phyloP scores from a whole-genome alignment of 2,888 invertebrate species.

The Rotaria macrura region DNA sequence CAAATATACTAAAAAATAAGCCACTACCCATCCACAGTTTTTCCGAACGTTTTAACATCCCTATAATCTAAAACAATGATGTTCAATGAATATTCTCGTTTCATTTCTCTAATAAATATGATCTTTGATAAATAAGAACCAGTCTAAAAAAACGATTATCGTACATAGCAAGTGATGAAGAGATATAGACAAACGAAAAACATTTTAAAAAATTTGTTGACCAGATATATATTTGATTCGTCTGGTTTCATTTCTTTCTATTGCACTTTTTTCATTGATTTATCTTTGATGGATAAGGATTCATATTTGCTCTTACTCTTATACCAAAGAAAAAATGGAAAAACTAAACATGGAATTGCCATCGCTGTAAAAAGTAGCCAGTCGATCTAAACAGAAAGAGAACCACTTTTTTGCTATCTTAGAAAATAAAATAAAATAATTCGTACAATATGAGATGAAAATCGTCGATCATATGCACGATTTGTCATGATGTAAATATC shows the following conservation, averaged over 20 bases:
- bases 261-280: not conserved
- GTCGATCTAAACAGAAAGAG: constrained; percentile 23
- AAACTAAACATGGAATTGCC: constrained; percentile 29
- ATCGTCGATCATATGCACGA: constrained; percentile 30
- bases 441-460: constrained; percentile 31
- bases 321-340: constrained; percentile 31
- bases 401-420: not conserved
- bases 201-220: not conserved
- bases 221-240: too few species aligned
- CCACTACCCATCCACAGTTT: constrained; percentile 31
- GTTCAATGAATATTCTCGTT: not conserved
- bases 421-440: not conserved
- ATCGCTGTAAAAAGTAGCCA: constrained; percentile 31
- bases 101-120: not conserved
- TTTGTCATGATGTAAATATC: constrained; percentile 25
- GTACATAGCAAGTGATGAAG: not conserved
- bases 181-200: not conserved
- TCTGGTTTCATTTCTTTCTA: not conserved
- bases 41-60: constrained; percentile 23
- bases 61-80: not conserved
- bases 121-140: not conserved
- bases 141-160: not conserved
- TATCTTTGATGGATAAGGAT: not conserved
- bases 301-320: constrained; percentile 26
- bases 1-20: constrained; percentile 23